These are phyloP conservation scores for Amiota mariae DNA, from an alignment of 2,888 invertebrate genomes.

Conservation along the genomic window DNA sequence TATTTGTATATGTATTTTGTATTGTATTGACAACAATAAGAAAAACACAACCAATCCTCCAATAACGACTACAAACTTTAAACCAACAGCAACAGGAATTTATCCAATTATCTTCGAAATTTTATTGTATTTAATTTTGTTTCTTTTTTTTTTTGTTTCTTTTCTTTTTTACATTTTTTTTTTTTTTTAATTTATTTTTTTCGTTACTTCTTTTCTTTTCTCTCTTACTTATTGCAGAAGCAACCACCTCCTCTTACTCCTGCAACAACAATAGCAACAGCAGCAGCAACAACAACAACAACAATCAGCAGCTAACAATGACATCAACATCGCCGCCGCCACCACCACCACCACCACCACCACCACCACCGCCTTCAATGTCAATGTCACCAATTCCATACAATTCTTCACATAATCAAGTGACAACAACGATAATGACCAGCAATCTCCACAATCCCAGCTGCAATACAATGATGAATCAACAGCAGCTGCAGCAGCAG, in stretches of 20 bases:
- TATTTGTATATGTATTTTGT: no score
- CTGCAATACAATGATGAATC: constrained; percentile 37
- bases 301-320: constrained; percentile 38
- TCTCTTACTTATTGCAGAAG: constrained; percentile 71
- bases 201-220: constrained; percentile 68
- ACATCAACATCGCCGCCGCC: constrained; percentile 40
- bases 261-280: constrained; percentile 53
- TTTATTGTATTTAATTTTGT: constrained; percentile 28
- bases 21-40: no score
- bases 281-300: constrained; percentile 48
- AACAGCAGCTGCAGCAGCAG: constrained; percentile 25
- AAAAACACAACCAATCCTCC: no score
- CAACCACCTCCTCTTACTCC: constrained; percentile 59
- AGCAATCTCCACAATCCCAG: constrained; percentile 21
- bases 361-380: constrained; percentile 28
- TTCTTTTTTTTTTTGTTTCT: constrained; percentile 31
- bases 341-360: constrained; percentile 33
- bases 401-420: neutral
- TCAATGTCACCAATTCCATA: constrained; percentile 16
- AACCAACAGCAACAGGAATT: constrained; percentile 34
- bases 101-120: constrained; percentile 20
- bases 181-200: constrained; percentile 58
- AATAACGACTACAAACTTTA: neutral
- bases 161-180: constrained; percentile 41
- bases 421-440: neutral